A percentile compares a stretch with the other conserved stretches of the same genome.
phyloP scores from a whole-genome alignment of 30 jellyfish, hydroid and myxozoan genomes.

The Hydractinia echinata region DNA sequence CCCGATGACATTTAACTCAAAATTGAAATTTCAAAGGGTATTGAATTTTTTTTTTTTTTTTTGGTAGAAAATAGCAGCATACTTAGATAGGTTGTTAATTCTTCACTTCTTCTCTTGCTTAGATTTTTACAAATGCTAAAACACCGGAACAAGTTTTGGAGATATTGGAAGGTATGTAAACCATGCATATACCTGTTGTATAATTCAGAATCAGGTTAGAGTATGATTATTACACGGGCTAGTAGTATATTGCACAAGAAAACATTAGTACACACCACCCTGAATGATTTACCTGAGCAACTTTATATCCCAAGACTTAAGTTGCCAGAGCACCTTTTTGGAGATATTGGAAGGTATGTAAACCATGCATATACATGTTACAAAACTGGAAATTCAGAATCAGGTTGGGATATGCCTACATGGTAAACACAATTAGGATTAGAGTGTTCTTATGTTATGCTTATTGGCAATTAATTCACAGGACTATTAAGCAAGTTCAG shows the following conservation, averaged over 20 bases:
- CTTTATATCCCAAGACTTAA: constrained; percentile 45
- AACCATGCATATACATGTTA: background rate
- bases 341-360: constrained; percentile 66
- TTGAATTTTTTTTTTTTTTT: background rate
- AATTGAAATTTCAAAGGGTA: constrained; percentile 59
- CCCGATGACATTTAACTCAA: constrained; percentile 56
- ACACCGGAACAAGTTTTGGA: constrained; percentile 77
- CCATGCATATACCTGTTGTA: background rate
- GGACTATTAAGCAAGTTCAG: no score
- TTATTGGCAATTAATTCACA: no score
- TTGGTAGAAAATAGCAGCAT: background rate
- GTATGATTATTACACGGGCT: background rate
- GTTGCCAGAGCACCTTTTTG: constrained; percentile 66
- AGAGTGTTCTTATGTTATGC: no score
- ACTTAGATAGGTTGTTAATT: background rate
- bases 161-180: constrained; percentile 58
- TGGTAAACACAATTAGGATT: no score
- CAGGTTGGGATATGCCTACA: background rate
- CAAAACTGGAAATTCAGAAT: background rate
- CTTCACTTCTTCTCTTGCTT: background rate
- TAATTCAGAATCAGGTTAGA: background rate
- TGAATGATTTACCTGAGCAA: no score
- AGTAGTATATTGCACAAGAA: no score
- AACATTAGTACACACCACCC: no score
- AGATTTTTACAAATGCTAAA: constrained; percentile 81